Percentiles rank a stretch among this genome's conserved stretches.
Conservation (phyloP, 92 coral and sea anemone species). For the Chrysogorgia sp. region DNA sequence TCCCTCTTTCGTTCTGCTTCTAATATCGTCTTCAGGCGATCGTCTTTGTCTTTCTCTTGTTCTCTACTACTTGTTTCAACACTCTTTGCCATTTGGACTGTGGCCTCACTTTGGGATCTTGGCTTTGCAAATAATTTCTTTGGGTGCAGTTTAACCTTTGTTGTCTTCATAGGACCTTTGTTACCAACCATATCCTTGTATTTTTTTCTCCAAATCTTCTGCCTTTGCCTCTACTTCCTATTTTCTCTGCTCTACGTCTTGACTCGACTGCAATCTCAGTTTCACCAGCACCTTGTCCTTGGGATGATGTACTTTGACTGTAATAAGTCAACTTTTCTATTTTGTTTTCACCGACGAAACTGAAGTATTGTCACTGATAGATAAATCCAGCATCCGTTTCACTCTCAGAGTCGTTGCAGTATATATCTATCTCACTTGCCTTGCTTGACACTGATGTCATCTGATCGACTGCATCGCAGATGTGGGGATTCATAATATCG, state of each 20-base stretch:
- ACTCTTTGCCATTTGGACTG: conserved; percentile 55
- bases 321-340: neutral
- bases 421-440: conserved; percentile 57
- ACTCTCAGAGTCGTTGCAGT: neutral
- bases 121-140: conserved; percentile 6
- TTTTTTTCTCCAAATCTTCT: no score
- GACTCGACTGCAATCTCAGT: neutral
- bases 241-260: neutral
- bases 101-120: conserved; percentile 57
- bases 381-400: neutral
- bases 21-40: conserved; percentile 38
- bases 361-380: neutral
- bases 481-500: conserved; percentile 43
- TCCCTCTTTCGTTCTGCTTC: conserved; percentile 53
- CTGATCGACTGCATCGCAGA: conserved; percentile 61
- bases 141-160: conserved; percentile 49
- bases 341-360: neutral
- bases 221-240: neutral
- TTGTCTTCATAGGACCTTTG: conserved; percentile 40
- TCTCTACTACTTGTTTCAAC: conserved; percentile 32
- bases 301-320: neutral
- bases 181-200: no score
- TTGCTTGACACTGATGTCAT: conserved; percentile 55
- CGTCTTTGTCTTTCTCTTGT: conserved; percentile 54
- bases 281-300: neutral